These are phyloP conservation scores for Paralvinella palmiformis DNA, from an alignment of 1,140 invertebrate species.

Conservation along the genomic window DNA sequence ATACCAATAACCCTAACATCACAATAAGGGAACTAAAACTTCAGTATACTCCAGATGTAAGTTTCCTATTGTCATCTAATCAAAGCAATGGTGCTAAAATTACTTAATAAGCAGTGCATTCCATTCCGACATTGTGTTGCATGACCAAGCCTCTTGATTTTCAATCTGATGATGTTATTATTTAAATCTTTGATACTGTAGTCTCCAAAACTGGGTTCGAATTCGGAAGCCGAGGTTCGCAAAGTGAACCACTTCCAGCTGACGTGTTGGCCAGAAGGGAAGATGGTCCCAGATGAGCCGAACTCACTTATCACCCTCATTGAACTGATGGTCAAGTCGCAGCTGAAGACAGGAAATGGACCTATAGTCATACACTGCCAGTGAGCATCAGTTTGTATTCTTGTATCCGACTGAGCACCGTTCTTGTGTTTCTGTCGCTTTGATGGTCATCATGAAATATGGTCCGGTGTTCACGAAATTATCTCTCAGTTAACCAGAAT, in stretches of 20 bases:
- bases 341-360: slow-evolving; percentile 36
- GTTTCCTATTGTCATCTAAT: background rate
- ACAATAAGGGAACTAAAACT: slow-evolving; percentile 18
- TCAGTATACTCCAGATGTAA: background rate
- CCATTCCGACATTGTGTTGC: background rate
- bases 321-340: slow-evolving; percentile 43
- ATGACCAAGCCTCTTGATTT: background rate
- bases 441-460: too few relatives aligned
- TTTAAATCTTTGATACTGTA: background rate
- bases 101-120: too few relatives aligned
- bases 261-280: slow-evolving; percentile 39
- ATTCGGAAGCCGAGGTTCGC: slow-evolving; percentile 11
- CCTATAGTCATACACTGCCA: slow-evolving; percentile 46
- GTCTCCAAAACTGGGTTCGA: background rate
- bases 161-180: background rate
- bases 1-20: slow-evolving; percentile 12
- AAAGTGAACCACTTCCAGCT: slow-evolving; percentile 46
- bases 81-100: too few relatives aligned
- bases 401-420: too few relatives aligned
- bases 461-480: too few relatives aligned
- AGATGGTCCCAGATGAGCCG: slow-evolving; percentile 34
- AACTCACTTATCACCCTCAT: slow-evolving; percentile 38
- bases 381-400: slow-evolving; percentile 24
- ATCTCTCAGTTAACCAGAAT: too few relatives aligned
- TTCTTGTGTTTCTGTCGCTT: too few relatives aligned